Percentiles rank a stretch among this genome's conserved stretches.
phyloP scores from a whole-genome alignment of 2,888 invertebrate species.

The Amiota communis region DNA sequence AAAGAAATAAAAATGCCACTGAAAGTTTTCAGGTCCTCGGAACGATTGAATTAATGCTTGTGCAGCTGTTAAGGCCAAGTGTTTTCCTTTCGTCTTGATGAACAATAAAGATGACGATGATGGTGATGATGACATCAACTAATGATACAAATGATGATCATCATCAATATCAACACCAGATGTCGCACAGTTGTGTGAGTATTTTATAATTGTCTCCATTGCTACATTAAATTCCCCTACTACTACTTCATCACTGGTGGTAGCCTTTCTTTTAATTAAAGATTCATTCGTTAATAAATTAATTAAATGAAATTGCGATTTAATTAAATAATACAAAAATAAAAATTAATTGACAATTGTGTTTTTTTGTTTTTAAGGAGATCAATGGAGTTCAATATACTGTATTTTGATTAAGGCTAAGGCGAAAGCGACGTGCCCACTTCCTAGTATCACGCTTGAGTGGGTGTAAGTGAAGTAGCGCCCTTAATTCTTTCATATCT shows the following conservation, averaged over 20 bases:
- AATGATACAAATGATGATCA: neutral
- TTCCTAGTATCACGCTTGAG: neutral
- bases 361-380: neutral
- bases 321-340: neutral
- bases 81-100: neutral
- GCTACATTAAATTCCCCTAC: neutral
- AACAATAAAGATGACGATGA: neutral
- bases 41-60: neutral
- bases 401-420: neutral
- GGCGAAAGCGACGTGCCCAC: neutral
- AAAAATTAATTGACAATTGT: slow-evolving; percentile 16
- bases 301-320: slow-evolving; percentile 6
- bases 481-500: neutral
- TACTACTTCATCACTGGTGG: too few species aligned
- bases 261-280: neutral
- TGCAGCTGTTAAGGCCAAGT: slow-evolving; percentile 1
- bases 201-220: slow-evolving; percentile 4
- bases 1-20: slow-evolving; percentile 10
- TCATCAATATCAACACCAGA: neutral
- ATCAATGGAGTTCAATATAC: neutral
- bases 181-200: neutral
- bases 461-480: slow-evolving; percentile 7
- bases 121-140: slow-evolving; percentile 2
- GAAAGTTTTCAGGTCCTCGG: neutral
- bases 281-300: slow-evolving; percentile 5